These are phyloP conservation scores for Platorchestia sp. DNA, from an alignment of 1,140 invertebrate genomes.

Conservation along the genomic window DNA sequence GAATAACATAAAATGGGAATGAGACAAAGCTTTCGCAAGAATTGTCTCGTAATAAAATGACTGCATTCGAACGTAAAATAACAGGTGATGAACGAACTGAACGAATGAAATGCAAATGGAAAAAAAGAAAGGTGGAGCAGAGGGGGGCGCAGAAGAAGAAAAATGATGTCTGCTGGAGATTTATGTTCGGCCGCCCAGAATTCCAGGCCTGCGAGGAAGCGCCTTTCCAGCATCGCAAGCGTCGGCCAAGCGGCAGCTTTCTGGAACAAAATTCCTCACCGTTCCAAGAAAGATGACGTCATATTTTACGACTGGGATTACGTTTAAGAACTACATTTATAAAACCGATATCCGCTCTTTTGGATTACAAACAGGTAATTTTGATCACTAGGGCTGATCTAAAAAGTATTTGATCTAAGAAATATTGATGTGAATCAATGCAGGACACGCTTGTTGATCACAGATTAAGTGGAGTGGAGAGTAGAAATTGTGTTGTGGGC, in stretches of 20 bases:
- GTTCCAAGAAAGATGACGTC: not conserved
- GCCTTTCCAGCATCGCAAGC: not conserved
- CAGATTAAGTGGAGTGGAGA: too few species aligned
- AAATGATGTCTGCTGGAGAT: not conserved
- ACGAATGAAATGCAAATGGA: not conserved
- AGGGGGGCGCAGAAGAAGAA: not conserved
- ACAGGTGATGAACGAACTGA: not conserved
- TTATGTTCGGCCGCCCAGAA: not conserved
- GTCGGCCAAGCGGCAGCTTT: not conserved
- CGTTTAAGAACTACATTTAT: not conserved
- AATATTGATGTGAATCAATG: not conserved
- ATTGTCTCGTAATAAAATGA: not conserved
- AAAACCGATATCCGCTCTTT: not conserved
- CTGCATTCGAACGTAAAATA: not conserved
- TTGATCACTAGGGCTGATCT: too few species aligned
- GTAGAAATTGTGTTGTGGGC: too few species aligned
- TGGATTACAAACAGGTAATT: too few species aligned
- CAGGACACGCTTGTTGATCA: too few species aligned
- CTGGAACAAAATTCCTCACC: not conserved
- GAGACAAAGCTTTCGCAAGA: not conserved
- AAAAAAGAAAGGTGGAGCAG: not conserved
- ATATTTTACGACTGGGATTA: not conserved
- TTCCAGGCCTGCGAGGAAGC: not conserved
- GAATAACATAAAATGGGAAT: not conserved
- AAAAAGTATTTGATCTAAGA: not conserved